Conservation (phyloP, 2,113 vertebrate genomes). For the Cromileptes altivelis region DNA sequence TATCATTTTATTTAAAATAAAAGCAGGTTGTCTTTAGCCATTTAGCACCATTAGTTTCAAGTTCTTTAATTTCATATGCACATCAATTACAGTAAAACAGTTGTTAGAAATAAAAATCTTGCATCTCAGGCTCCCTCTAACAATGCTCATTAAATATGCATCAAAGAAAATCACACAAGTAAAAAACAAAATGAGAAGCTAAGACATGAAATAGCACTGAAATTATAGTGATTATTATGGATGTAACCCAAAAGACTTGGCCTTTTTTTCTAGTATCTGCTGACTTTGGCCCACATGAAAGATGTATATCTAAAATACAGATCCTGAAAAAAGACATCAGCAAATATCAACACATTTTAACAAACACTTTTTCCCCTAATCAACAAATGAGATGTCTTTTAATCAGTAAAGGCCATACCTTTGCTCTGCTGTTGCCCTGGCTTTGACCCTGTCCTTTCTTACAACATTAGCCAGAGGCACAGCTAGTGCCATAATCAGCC, state of each 20-base stretch:
- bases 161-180: too few relatives aligned
- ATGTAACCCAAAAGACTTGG: background rate
- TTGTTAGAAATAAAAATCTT: too few relatives aligned
- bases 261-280: background rate
- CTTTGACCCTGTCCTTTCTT: slow-evolving; percentile 59
- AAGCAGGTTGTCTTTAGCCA: too few relatives aligned
- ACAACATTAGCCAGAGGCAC: slow-evolving; percentile 68
- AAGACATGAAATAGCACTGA: too few relatives aligned
- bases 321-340: background rate
- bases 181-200: too few relatives aligned
- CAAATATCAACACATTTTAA: background rate
- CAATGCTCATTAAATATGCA: too few relatives aligned
- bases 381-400: slow-evolving; percentile 16
- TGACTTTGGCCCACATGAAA: background rate
- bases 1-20: too few relatives aligned
- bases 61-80: too few relatives aligned
- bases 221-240: background rate
- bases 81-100: too few relatives aligned
- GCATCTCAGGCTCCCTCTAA: too few relatives aligned
- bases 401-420: slow-evolving; percentile 34
- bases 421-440: slow-evolving; percentile 24
- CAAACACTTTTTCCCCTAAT: slow-evolving; percentile 22
- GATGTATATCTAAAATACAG: background rate
- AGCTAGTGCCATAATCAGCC: slow-evolving; percentile 71
- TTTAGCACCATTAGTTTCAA: too few relatives aligned